Evolutionary conservation across 2,888 invertebrate species (phyloP).

Genomic region (Hirudinaria manillensis): DNA sequence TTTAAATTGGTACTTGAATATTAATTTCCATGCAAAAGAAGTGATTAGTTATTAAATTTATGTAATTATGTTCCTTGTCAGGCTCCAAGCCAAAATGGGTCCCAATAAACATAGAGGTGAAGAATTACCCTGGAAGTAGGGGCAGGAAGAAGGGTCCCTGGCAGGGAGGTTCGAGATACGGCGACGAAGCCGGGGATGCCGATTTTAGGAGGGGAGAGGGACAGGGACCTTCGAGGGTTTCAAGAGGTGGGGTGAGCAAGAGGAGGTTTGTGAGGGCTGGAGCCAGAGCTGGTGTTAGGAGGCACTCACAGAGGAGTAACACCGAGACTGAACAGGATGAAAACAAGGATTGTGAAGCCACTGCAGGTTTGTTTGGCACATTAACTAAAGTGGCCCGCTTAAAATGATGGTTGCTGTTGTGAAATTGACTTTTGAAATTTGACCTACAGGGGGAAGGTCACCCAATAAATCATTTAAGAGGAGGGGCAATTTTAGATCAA

Average conservation of each 20-base stretch:
- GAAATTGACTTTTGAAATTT: too few species aligned
- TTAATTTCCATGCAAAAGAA: too few species aligned
- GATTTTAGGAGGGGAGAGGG: constrained; percentile 27
- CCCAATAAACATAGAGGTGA: constrained; percentile 77
- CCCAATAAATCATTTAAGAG: too few species aligned
- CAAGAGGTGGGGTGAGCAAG: constrained; percentile 16
- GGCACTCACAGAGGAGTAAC: constrained; percentile 15
- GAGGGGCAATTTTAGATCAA: too few species aligned
- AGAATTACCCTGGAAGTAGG: constrained; percentile 45
- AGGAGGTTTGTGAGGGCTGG: not conserved
- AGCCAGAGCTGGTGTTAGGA: not conserved
- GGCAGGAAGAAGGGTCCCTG: not conserved
- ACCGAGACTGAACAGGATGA: constrained; percentile 8
- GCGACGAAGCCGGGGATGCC: constrained; percentile 12
- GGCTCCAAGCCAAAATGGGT: constrained; percentile 74
- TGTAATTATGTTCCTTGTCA: constrained; percentile 8
- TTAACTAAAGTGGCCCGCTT: too few species aligned
- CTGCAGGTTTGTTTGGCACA: not conserved
- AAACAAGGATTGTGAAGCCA: not conserved
- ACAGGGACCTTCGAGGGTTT: not conserved
- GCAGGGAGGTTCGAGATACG: not conserved
- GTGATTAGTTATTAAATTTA: not conserved
- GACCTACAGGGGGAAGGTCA: too few species aligned
- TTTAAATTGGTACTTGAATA: not conserved
- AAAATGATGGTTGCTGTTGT: too few species aligned